Evolutionary conservation across 2,113 vertebrate genomes (phyloP), one percentile per base, ranked within the genome.

Genomic region (Dascyllus trimaculatus): DNA sequence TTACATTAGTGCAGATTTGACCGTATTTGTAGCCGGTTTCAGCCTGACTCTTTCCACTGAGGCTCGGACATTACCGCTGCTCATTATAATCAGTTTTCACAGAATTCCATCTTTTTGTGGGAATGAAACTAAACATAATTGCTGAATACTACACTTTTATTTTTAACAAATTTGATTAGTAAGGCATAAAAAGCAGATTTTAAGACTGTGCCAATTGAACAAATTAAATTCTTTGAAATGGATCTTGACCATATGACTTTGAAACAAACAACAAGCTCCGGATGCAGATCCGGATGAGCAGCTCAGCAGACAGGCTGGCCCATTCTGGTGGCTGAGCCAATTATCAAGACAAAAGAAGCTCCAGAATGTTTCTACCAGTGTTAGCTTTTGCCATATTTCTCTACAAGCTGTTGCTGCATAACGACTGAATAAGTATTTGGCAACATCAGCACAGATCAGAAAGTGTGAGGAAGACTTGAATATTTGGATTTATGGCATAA

Each of bases 261-360:
- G 61, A 54, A 53, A 59, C 58, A 38, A 69, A 48, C 46, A 67
- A 15, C 21, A 43, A 67, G 45, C 67, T 76, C 54, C 35, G 63
- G 59, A 66, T 81, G 29, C 24, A 69, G 67, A 66, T 53, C 40
- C 67, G n/a, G 59, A 57, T 29, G 24, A 75, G 62, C 45, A 56
- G 68, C 71, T 81, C 25, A 1, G n/a, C 62, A 49, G 19, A 62
- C 66, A 45, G 46, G 21, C 59, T n/a, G 66, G 13, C n/a, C 49
- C 26, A 18, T 46, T 74, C 73, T 61, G 75, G 19, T 24, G 46
- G 32, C 51, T 53, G 49, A 63, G 72, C 43, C 81, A 85, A 72
- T 90, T 89, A 84, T 58, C n/a, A 38, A 54, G 68, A 78, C 54
- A 60, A 75, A 70, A 68, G 35, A 22, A 69, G 70, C 68, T 49